Base-by-base conservation (phyloP, 2,888 invertebrate genomes). In the Nemotelus pantherinus region DNA sequence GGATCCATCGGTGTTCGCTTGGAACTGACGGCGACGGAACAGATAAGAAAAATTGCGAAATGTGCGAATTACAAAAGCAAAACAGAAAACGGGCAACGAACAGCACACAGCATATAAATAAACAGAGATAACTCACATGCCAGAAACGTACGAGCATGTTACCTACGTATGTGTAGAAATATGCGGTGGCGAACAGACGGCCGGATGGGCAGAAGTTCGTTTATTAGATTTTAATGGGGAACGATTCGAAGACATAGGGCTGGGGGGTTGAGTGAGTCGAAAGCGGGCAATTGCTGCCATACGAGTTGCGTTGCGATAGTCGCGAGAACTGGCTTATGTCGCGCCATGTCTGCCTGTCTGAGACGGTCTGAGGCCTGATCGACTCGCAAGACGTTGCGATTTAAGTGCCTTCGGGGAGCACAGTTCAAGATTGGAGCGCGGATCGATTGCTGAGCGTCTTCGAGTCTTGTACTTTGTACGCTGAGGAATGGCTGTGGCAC, bases 31-130 rank as follows among this genome's bases (percentile, higher is more conserved):
- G 58, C 25, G 25, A 10, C 5, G 10, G 41, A 41, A 1, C 2
- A 65, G 65, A 55, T 55, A 71, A 55, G 39, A 45, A 71, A 67
- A 53, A 9, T 71, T 57, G 71, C 43, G 44, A 71, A 71, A 55
- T 44, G n/a, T 71, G 55, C 71, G 55, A 71, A 71, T 71, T 55
- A n/a, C 44, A 55, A 71, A 71, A 71, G 71, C 71, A 71, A 71
- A 71, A 71, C 71, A 71, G 55, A 70, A 68, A 50, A 68, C 53
- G 44, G 41, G 55, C 44, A 43, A 43, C 68, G 68, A 6, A 43
- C 9, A 45, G 47, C 41, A 65, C 39, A 39, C 63, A 25, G 63
- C 63, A 5, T 41, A 47, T 4, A 65, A n/a, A 65, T 65, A 45
- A 44, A 47, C 47, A 65, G 45, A 65, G 65, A 65, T 45, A 65